phyloP scores from a whole-genome alignment of 92 coral and sea anemone species.

The Parazoanthus atlanticus region DNA sequence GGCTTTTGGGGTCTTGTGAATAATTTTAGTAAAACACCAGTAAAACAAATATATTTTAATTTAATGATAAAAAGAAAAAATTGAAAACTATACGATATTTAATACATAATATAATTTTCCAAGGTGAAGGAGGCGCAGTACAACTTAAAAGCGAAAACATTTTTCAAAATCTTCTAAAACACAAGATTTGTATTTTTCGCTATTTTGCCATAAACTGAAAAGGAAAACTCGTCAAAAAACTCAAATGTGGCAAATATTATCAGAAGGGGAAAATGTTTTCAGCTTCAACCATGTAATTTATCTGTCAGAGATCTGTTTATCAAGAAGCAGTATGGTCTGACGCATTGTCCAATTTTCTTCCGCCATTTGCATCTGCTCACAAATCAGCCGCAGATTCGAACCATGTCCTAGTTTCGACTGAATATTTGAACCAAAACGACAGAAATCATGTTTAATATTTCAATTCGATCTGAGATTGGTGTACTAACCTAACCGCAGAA shows the following conservation, averaged over 20 bases:
- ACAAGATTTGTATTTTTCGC: too few relatives aligned
- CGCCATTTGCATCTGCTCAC: background rate
- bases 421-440: background rate
- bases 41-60: too few relatives aligned
- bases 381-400: background rate
- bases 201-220: too few relatives aligned
- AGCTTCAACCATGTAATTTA: background rate
- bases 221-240: too few relatives aligned
- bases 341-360: too few relatives aligned
- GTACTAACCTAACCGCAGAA: background rate
- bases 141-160: background rate
- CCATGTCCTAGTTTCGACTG: too few relatives aligned
- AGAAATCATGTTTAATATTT: background rate
- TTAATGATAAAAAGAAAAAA: background rate
- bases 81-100: background rate
- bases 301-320: background rate
- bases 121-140: background rate
- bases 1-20: background rate
- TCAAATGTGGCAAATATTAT: too few relatives aligned
- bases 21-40: background rate
- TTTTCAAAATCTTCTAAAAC: too few relatives aligned
- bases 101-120: background rate
- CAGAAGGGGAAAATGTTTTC: background rate
- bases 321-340: too few relatives aligned
- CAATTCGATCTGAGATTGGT: background rate